phyloP scores from a whole-genome alignment of 2,797 vertebrate genomes.

The Pempheris klunzingeri region DNA sequence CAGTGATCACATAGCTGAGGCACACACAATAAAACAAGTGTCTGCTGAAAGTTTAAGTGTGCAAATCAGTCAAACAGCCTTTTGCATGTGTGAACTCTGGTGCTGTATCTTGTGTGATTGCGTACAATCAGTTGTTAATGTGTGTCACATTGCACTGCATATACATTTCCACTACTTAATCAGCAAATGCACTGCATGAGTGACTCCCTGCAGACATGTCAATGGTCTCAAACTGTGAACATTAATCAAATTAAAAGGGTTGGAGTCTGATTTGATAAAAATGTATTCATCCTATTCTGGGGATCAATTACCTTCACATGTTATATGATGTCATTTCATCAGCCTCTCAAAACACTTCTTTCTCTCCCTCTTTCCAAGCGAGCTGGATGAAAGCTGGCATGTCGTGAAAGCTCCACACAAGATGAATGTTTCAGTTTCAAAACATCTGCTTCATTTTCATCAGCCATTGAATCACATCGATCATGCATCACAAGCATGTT shows the following conservation, averaged over 20 bases:
- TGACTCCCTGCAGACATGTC: constrained; percentile 52
- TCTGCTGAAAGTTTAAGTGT: not conserved
- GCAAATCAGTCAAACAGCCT: not conserved
- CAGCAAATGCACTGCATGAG: constrained; percentile 38
- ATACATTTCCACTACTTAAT: constrained; percentile 40
- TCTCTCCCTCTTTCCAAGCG: not conserved
- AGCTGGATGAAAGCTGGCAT: constrained; percentile 63
- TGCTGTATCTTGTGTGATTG: constrained; percentile 23
- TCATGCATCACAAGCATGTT: constrained; percentile 73
- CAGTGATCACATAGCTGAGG: not conserved
- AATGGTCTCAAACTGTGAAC: constrained; percentile 51
- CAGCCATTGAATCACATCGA: constrained; percentile 77
- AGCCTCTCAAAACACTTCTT: constrained; percentile 41
- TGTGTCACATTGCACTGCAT: constrained; percentile 10
- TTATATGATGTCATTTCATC: constrained; percentile 64
- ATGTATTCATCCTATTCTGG: constrained; percentile 46
- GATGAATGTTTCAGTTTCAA: constrained; percentile 76
- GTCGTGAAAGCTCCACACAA: constrained; percentile 58
- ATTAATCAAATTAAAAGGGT: constrained; percentile 72
- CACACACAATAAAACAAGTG: constrained; percentile 3
- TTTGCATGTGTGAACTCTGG: constrained; percentile 18
- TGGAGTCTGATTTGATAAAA: constrained; percentile 50
- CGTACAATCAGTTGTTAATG: constrained; percentile 20
- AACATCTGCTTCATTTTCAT: constrained; percentile 84
- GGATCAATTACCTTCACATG: constrained; percentile 57